These are phyloP conservation scores for Colletes collaris DNA, from an alignment of 2,888 invertebrate genomes.

Conservation along the genomic window DNA sequence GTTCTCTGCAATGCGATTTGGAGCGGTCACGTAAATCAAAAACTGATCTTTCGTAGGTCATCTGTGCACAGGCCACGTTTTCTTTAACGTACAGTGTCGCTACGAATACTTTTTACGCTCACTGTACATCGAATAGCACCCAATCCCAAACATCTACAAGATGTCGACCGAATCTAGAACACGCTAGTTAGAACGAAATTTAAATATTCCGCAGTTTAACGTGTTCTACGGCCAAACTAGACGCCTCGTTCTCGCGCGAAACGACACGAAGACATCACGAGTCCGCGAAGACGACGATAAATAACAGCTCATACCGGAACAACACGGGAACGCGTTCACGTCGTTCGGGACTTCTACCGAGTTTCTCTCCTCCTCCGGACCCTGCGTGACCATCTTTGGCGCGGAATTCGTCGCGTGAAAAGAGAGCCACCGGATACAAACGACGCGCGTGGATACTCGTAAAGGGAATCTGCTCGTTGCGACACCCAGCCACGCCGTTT, in stretches of 20 bases:
- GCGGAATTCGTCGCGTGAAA: slow-evolving; percentile 51
- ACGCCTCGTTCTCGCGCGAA: not conserved
- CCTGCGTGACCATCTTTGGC: slow-evolving; percentile 51
- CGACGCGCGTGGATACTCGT: slow-evolving; percentile 13
- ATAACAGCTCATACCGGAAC: slow-evolving; percentile 17
- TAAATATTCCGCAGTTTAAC: too few species aligned
- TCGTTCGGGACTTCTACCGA: slow-evolving; percentile 22
- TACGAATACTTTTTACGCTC: too few species aligned
- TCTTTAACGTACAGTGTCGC: too few species aligned
- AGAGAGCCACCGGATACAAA: slow-evolving; percentile 23
- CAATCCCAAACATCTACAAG: too few species aligned
- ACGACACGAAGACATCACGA: not conserved
- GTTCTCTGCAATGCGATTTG: too few species aligned
- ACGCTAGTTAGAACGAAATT: too few species aligned
- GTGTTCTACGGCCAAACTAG: too few species aligned
- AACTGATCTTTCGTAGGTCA: too few species aligned
- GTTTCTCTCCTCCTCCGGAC: slow-evolving; percentile 10
- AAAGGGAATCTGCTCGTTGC: slow-evolving; percentile 35
- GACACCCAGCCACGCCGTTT: slow-evolving; percentile 19
- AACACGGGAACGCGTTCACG: slow-evolving; percentile 20
- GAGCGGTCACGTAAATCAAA: too few species aligned
- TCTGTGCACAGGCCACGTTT: too few species aligned
- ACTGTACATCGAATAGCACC: too few species aligned
- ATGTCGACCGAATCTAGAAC: too few species aligned
- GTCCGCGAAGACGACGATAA: slow-evolving; percentile 15